These are phyloP conservation scores for Macrotrachela quadricornifera DNA, from an alignment of 1,140 invertebrate species.

Conservation along the genomic window DNA sequence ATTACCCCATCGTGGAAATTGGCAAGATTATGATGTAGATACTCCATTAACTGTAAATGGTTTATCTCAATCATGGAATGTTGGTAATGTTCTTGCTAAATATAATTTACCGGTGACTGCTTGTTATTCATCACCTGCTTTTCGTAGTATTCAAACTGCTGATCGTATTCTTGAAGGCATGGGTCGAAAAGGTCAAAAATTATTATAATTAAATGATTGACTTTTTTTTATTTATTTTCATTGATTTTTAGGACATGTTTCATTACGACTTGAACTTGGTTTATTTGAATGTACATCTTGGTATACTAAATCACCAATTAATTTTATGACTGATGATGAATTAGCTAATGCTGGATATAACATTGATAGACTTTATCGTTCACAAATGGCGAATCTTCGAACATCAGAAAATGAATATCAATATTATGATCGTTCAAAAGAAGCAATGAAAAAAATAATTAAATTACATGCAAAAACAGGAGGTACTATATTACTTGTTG, in stretches of 20 bases:
- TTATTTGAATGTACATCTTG: slow-evolving; percentile 1
- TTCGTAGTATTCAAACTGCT: slow-evolving; percentile 8
- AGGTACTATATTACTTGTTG: slow-evolving; percentile 2
- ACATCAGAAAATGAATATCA: no score
- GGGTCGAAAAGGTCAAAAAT: no score
- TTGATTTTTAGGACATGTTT: neutral
- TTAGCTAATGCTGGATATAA: slow-evolving; percentile 5
- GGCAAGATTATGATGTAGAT: slow-evolving; percentile 5
- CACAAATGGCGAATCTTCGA: no score
- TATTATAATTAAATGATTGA: no score
- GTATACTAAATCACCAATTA: no score
- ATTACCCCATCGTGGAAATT: slow-evolving; percentile 1
- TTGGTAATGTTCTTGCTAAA: slow-evolving; percentile 1
- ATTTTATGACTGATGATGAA: no score
- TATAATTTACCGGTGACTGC: neutral
- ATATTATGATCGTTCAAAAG: no score
- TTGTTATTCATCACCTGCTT: slow-evolving; percentile 5
- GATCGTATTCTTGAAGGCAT: slow-evolving; percentile 3
- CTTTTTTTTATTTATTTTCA: neutral
- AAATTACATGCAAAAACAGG: neutral
- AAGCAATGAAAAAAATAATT: no score
- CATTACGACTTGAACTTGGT: slow-evolving; percentile 6
- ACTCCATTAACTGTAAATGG: slow-evolving; percentile 9
- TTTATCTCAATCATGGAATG: neutral
- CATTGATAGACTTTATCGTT: neutral